Conservation (phyloP, 2,113 vertebrate species). For the Picathartes gymnocephalus region DNA sequence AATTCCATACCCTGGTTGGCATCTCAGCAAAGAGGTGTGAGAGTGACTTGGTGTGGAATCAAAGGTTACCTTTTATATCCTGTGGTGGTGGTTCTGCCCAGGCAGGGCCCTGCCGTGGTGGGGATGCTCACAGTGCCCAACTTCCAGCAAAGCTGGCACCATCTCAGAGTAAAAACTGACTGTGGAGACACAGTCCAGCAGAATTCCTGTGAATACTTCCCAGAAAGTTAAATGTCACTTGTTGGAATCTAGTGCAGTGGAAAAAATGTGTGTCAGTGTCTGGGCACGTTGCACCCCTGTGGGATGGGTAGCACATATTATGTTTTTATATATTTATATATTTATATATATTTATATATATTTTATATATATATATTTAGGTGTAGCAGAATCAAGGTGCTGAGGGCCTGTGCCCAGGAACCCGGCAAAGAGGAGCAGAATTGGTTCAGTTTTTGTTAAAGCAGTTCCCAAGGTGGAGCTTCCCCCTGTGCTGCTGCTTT, state of each 20-base stretch:
- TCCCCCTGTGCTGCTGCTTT: background rate
- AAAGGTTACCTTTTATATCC: background rate
- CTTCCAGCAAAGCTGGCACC: background rate
- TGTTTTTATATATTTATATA: too few species aligned
- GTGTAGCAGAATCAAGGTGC: accelerated
- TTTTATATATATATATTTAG: too few species aligned
- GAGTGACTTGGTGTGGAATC: background rate
- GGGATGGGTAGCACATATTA: too few species aligned
- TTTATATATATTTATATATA: too few species aligned
- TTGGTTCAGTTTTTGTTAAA: background rate
- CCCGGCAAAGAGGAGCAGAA: background rate
- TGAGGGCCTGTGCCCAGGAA: background rate
- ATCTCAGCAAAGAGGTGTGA: background rate
- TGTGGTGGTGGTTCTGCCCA: background rate
- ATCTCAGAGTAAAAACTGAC: background rate
- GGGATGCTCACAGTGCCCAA: accelerated
- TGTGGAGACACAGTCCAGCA: background rate
- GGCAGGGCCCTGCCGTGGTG: background rate
- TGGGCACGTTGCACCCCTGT: background rate
- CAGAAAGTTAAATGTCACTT: background rate
- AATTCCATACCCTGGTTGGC: background rate
- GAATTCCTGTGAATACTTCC: background rate
- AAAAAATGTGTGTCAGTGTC: too few species aligned
- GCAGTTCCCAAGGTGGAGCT: background rate
- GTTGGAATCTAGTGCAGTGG: background rate